Conservation (phyloP, 2,888 invertebrate genomes). For the Rhagonycha fulva region DNA sequence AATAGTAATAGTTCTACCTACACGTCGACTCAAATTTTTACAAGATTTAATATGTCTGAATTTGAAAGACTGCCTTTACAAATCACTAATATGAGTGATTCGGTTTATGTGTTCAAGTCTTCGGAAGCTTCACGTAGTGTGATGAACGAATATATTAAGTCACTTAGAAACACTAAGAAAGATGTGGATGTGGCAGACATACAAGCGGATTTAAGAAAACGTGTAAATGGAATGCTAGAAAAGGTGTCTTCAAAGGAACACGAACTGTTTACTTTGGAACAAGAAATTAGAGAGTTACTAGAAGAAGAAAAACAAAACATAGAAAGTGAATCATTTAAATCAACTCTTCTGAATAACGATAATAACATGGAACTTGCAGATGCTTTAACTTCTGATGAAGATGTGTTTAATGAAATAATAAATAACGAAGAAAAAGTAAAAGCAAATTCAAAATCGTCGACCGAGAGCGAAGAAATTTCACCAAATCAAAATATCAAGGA, state of each 20-base stretch:
- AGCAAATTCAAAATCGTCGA: background rate
- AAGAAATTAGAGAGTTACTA: slow-evolving; percentile 43
- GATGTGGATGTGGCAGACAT: slow-evolving; percentile 44
- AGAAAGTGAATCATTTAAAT: background rate
- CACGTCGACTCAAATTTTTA: slow-evolving; percentile 65
- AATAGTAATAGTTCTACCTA: slow-evolving; percentile 63
- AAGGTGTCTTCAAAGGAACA: slow-evolving; percentile 47
- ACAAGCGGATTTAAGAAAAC: slow-evolving; percentile 48
- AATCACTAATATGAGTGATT: slow-evolving; percentile 58
- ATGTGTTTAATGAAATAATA: background rate
- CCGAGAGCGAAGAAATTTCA: background rate
- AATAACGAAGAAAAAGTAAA: background rate
- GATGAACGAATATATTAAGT: slow-evolving; percentile 44
- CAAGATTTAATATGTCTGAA: slow-evolving; percentile 61
- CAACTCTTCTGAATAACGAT: background rate
- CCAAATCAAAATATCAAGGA: background rate
- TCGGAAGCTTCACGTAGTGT: slow-evolving; percentile 43
- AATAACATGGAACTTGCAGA: background rate
- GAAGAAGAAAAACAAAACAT: background rate
- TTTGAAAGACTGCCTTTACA: slow-evolving; percentile 58
- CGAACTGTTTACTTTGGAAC: slow-evolving; percentile 50
- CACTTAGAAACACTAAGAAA: slow-evolving; percentile 39
- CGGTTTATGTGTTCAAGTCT: slow-evolving; percentile 47
- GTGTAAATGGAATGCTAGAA: slow-evolving; percentile 44
- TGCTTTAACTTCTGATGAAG: background rate